Evolutionary conservation across 2,888 invertebrate species (phyloP).

Genomic region (Eucera pruinosa): DNA sequence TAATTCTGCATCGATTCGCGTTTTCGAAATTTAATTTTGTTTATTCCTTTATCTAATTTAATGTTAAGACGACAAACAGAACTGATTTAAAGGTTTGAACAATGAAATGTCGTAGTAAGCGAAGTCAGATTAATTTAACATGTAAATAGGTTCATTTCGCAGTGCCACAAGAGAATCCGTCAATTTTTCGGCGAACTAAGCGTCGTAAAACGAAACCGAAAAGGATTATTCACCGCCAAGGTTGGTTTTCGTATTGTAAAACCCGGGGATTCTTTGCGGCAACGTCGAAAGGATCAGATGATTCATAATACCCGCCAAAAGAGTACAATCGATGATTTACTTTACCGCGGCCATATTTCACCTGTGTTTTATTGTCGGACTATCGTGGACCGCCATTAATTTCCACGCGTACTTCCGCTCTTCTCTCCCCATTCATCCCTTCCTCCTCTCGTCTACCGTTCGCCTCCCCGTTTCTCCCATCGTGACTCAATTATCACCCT

Average conservation of each 20-base stretch:
- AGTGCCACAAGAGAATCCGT: no score
- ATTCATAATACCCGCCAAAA: conserved; percentile 16
- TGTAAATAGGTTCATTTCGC: no score
- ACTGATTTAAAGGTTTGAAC: no score
- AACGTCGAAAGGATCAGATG: neutral
- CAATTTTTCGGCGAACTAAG: no score
- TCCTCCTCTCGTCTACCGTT: neutral
- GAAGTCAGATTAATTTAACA: no score
- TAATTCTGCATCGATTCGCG: no score
- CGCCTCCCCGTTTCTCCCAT: neutral
- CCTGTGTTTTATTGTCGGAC: conserved; percentile 19
- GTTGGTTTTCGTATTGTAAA: no score
- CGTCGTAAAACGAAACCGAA: neutral
- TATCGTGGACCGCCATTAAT: conserved; percentile 23
- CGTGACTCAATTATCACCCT: conserved; percentile 23
- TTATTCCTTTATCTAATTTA: no score
- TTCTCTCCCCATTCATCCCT: neutral
- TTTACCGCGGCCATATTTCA: conserved; percentile 10
- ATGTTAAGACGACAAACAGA: no score
- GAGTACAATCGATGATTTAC: conserved; percentile 31
- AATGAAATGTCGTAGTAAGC: no score
- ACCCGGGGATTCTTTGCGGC: neutral
- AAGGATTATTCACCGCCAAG: no score
- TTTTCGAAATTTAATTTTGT: no score
- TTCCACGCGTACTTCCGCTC: neutral